Evolutionary conservation across 2,113 vertebrate species (phyloP), one percentile per base, ranked within the genome.

Genomic region (Bubo blakistoni): DNA sequence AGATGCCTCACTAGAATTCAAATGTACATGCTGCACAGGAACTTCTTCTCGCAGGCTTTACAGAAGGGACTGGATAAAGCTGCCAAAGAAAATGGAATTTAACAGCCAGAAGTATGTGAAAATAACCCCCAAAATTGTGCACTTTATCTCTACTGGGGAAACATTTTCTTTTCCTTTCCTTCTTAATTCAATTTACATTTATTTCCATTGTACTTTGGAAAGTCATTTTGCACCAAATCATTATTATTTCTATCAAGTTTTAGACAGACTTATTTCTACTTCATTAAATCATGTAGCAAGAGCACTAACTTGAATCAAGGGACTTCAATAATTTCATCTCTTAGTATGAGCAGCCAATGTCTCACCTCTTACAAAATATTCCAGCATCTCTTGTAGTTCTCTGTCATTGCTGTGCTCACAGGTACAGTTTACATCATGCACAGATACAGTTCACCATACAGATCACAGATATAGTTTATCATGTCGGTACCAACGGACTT

Each of bases 71-170:
- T 5, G 52, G 70, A 85, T 70, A 86, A 52, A 55, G 84, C 91
- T 98, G 97, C 97, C 97, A 98, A 97, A 97, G 81, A 69, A 98
- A 97, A 98, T 94, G 90, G 94, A 97, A 97, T 91, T 90, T 94
- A 97, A 96, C 95, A 96, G 93, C 94, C 79, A 93, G 61, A 93
- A 94, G 29, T 95, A 97, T 82, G 79, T 91, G 94, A 97, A 97
- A 96, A 92, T 95, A 97, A 90, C 40, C 47, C 71, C 44, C 72
- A 88, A 76, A 96, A 93, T 9, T 77, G 70, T 51, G 44, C 11
- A 0, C 10, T 95, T 90, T 96, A 92, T 94, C 94, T 94, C 94
- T 92, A 67, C 30, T 81, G 70, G 77, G 79, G 81, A 94, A 95
- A 76, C 18, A 34, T 63, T 91, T 87, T 96, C 67, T 83, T 81